Conservation (phyloP, 2,888 invertebrate species). For the Mylabris sibirica region DNA sequence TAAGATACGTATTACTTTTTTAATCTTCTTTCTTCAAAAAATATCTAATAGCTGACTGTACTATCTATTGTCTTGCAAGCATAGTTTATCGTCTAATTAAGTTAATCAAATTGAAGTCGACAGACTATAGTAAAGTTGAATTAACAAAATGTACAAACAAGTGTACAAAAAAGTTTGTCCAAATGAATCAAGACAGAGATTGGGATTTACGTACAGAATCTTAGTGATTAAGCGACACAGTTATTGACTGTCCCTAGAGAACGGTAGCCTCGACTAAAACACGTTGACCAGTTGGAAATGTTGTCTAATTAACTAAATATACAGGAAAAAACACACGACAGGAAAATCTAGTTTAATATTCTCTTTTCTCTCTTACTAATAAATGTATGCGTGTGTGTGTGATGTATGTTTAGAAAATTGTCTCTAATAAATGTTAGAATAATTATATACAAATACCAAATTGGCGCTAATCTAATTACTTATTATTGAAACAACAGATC, state of each 20-base stretch:
- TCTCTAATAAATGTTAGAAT: slow-evolving; percentile 3
- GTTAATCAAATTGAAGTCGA: not conserved
- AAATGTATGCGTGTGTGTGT: not conserved
- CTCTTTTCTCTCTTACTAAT: not conserved
- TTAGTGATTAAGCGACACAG: not conserved
- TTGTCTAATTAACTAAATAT: not conserved
- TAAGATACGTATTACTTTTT: no score
- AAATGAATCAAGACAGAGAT: not conserved
- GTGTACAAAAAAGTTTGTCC: not conserved
- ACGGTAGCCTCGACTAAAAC: not conserved
- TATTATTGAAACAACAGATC: not conserved
- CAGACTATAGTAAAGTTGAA: not conserved
- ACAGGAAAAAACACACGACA: not conserved
- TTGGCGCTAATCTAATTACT: not conserved
- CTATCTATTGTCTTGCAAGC: no score
- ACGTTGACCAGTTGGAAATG: slow-evolving; percentile 12
- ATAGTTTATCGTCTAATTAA: not conserved
- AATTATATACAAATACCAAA: slow-evolving; percentile 3
- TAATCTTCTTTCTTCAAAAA: no score
- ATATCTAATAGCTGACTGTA: no score
- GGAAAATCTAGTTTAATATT: not conserved
- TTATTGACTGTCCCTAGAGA: slow-evolving; percentile 23
- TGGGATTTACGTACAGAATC: not conserved
- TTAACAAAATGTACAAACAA: no score
- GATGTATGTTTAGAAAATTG: not conserved